These are phyloP conservation scores for Mythimna albipuncta DNA, from an alignment of 2,888 invertebrate species.

Conservation along the genomic window DNA sequence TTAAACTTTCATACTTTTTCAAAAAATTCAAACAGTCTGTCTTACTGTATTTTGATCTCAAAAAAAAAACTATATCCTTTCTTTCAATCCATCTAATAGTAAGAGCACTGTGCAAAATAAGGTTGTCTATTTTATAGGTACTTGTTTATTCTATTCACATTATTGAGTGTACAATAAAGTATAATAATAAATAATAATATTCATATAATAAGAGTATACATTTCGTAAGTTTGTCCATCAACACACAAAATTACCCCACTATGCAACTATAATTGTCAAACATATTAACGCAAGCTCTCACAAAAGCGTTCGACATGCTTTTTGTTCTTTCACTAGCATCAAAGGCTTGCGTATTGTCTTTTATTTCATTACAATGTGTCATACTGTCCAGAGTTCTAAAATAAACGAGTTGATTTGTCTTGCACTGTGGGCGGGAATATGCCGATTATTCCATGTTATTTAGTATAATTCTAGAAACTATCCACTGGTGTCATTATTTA, in stretches of 20 bases:
- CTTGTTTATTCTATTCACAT: too few relatives aligned
- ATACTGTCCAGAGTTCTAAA: constrained; percentile 58
- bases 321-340: constrained; percentile 73
- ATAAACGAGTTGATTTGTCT: constrained; percentile 65
- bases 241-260: constrained; percentile 27
- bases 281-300: constrained; percentile 52
- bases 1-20: neutral
- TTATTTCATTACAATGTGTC: constrained; percentile 71
- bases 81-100: too few relatives aligned
- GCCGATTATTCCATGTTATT: constrained; percentile 52
- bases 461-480: constrained; percentile 47
- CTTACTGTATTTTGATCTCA: neutral
- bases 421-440: constrained; percentile 64
- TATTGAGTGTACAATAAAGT: too few relatives aligned
- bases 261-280: constrained; percentile 51
- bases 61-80: neutral
- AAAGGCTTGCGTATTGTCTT: constrained; percentile 68
- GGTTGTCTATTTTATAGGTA: too few relatives aligned
- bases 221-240: neutral
- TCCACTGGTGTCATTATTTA: constrained; percentile 30
- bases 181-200: too few relatives aligned
- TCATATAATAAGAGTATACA: neutral
- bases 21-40: neutral
- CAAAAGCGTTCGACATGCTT: constrained; percentile 63
- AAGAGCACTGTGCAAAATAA: too few relatives aligned